Base-by-base conservation (phyloP, 2,113 vertebrate genomes). In the Alligator sinensis region DNA sequence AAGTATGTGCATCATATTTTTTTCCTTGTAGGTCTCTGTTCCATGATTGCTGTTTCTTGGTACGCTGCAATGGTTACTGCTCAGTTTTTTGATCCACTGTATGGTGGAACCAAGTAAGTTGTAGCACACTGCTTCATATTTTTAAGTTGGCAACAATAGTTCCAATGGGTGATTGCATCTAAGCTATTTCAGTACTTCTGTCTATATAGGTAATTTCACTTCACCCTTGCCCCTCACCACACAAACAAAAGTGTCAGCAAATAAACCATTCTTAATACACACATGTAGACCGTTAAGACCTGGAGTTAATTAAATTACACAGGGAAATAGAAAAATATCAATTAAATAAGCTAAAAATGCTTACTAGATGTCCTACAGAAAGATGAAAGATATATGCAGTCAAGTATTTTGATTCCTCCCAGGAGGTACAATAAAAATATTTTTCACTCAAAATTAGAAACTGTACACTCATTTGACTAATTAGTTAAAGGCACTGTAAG, bases 1-100 rank as follows among this genome's bases (percentile, higher is more conserved):
- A 96, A 47, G 30, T 82, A 4, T 87, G 63, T 87, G 55, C 70
- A 47, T 92, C 92, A 82, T 61, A 21, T 86, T 61, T 61, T 89
- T 89, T 82, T 89, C 38, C 86, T 87, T 68, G 21, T 78, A 98
- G 98, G 98, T 91, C 91, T 98, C 47, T 97, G 90, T 90, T 97
- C 95, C 75, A 93, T 98, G 78, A 94, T 98, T 80, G 97, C 97
- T 64, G 2, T 98, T 91, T 98, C 97, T 78, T 98, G 98, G 98
- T 98, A 98, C 60, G 97, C 98, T 90, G 97, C 95, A 5, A 95
- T 86, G 89, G 16, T 98, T 88, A 97, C 96, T 6, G 76, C 93
- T 86, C 79, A 98, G 21, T 97, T 98, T 95, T 98, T 97, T 97
- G 91, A 98, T 90, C 77, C 70, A 6, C 4, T 91, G 2, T 97